Conservation (phyloP, 1,140 invertebrate genomes). For the Trypoxylus dichotomus region DNA sequence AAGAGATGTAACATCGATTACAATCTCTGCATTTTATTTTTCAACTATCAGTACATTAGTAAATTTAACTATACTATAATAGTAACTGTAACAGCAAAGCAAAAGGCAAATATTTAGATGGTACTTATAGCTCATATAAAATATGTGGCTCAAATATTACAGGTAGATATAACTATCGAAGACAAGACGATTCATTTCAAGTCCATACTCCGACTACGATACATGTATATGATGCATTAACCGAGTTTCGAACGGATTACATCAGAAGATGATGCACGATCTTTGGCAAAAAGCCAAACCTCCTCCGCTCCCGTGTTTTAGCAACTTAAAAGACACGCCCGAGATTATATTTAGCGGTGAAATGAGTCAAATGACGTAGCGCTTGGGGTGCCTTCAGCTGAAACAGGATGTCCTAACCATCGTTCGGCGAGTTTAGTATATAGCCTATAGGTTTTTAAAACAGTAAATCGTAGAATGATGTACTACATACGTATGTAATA, state of each 20-base stretch:
- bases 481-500: too few relatives aligned
- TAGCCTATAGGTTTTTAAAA: not conserved
- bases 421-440: not conserved
- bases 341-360: conserved; percentile 18
- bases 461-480: too few relatives aligned
- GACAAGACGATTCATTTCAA: too few relatives aligned
- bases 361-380: conserved; percentile 14
- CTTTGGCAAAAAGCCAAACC: conserved; percentile 1
- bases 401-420: not conserved
- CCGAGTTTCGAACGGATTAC: conserved; percentile 6
- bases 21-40: too few relatives aligned
- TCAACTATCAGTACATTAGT: too few relatives aligned
- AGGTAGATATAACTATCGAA: too few relatives aligned
- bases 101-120: too few relatives aligned
- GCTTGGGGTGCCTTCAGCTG: not conserved
- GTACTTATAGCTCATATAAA: too few relatives aligned
- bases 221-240: not conserved
- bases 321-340: not conserved
- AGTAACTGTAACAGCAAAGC: too few relatives aligned
- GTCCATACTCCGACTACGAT: not conserved
- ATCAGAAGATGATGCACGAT: conserved; percentile 16
- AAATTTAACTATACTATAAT: too few relatives aligned
- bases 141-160: too few relatives aligned
- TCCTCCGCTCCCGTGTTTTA: not conserved
- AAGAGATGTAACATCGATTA: too few relatives aligned